phyloP scores from a whole-genome alignment of 1,140 invertebrate species.

The Phymastichus coffea region DNA sequence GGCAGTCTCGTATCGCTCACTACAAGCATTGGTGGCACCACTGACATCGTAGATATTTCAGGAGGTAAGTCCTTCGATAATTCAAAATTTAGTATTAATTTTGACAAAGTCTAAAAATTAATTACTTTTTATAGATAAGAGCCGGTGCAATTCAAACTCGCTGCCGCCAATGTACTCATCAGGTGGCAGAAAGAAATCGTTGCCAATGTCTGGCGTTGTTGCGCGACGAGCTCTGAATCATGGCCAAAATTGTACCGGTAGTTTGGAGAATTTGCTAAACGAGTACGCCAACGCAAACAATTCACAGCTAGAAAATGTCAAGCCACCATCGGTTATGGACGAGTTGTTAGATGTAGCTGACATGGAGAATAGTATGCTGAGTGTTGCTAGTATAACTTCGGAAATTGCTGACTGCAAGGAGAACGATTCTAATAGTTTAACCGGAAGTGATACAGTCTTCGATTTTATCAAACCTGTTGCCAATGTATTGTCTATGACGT shows the following conservation, averaged over 20 bases:
- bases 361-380: conserved; percentile 79
- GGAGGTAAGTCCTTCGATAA: neutral
- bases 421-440: conserved; percentile 43
- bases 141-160: conserved; percentile 46
- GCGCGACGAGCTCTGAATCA: conserved; percentile 68
- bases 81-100: neutral
- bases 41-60: conserved; percentile 30
- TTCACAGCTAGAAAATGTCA: conserved; percentile 74
- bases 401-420: conserved; percentile 66
- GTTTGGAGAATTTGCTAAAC: conserved; percentile 63
- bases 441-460: conserved; percentile 43
- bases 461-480: conserved; percentile 52
- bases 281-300: conserved; percentile 52
- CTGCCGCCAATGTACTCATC: conserved; percentile 40
- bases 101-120: neutral
- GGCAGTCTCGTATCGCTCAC: conserved; percentile 65
- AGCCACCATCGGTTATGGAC: conserved; percentile 80
- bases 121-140: conserved; percentile 27
- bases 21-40: conserved; percentile 46
- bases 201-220: conserved; percentile 69
- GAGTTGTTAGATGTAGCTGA: conserved; percentile 67
- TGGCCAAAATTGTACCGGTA: conserved; percentile 59
- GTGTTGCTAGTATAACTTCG: conserved; percentile 79
- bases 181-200: conserved; percentile 62
- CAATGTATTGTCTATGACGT: conserved; percentile 49